Evolutionary conservation across 2,888 invertebrate genomes (phyloP).

Genomic region (Scaptodrosophila latifasciaeformis): DNA sequence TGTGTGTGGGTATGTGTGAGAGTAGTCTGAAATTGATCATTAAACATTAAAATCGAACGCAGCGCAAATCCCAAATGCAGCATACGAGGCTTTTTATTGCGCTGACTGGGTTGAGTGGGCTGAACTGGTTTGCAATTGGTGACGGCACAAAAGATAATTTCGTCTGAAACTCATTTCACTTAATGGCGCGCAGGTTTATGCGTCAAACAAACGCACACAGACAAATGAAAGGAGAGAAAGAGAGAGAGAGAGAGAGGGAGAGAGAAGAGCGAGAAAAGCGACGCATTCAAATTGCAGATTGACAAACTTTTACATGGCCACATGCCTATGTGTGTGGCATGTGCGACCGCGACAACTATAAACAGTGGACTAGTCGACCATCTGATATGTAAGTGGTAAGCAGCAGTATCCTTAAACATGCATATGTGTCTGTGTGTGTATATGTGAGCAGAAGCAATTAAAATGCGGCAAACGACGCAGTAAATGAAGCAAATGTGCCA

Average conservation of each 20-base stretch:
- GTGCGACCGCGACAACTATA: slow-evolving; percentile 6
- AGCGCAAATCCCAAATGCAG: slow-evolving; percentile 23
- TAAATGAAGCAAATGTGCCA: slow-evolving; percentile 66
- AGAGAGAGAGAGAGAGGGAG: not conserved
- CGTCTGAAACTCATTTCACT: slow-evolving; percentile 64
- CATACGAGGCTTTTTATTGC: slow-evolving; percentile 16
- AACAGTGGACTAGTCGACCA: slow-evolving; percentile 10
- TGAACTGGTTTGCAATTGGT: not conserved
- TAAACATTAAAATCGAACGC: slow-evolving; percentile 55
- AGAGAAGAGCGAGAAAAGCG: no score
- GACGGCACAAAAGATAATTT: slow-evolving; percentile 52
- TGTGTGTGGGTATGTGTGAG: no score
- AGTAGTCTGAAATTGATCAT: slow-evolving; percentile 42
- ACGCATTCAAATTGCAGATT: slow-evolving; percentile 66
- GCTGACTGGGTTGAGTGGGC: not conserved
- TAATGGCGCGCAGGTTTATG: slow-evolving; percentile 65
- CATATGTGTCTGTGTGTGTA: slow-evolving; percentile 14
- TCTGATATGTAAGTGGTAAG: slow-evolving; percentile 23
- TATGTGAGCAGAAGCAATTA: slow-evolving; percentile 63
- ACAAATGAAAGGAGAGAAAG: not conserved
- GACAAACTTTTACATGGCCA: slow-evolving; percentile 49
- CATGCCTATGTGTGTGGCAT: slow-evolving; percentile 5
- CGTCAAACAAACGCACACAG: slow-evolving; percentile 39
- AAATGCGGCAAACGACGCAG: slow-evolving; percentile 69
- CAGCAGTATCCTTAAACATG: no score